These are phyloP conservation scores for Trissolcus brochymenae DNA, from an alignment of 2,888 invertebrate species.

Conservation along the genomic window DNA sequence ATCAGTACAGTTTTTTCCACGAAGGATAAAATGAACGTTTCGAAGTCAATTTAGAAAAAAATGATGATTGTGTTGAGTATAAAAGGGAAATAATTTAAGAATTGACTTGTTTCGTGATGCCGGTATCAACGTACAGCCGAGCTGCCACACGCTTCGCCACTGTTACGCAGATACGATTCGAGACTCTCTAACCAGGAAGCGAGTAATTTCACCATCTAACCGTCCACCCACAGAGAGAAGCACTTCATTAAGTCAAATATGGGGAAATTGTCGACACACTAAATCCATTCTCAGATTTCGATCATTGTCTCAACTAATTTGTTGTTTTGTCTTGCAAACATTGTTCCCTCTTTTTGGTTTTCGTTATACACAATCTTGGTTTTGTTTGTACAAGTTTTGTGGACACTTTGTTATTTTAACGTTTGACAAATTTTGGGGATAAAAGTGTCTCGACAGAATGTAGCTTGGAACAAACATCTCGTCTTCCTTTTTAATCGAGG, in stretches of 20 bases:
- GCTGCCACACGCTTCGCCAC: constrained; percentile 50
- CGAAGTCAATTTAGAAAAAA: no score
- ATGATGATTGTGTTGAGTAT: no score
- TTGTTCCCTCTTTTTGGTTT: neutral
- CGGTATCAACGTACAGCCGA: constrained; percentile 58
- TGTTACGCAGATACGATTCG: constrained; percentile 59
- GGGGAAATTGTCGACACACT: constrained; percentile 61
- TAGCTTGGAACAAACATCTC: no score
- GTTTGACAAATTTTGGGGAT: no score
- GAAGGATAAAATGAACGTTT: no score
- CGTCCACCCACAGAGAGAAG: constrained; percentile 63
- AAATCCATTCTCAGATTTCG: constrained; percentile 51
- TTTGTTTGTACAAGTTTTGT: neutral
- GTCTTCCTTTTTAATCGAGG: no score
- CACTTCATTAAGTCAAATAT: constrained; percentile 68
- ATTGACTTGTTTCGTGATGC: neutral
- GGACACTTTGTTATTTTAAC: neutral
- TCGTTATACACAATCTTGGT: neutral
- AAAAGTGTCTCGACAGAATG: no score
- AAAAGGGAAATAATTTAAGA: no score
- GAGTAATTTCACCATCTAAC: constrained; percentile 69
- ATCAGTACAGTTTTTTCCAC: no score
- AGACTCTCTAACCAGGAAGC: constrained; percentile 72
- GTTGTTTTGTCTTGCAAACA: constrained; percentile 1
- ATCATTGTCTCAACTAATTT: constrained; percentile 25